phyloP scores from a whole-genome alignment of 1,140 invertebrate species.

The Pseudomyrmex cubaensis region DNA sequence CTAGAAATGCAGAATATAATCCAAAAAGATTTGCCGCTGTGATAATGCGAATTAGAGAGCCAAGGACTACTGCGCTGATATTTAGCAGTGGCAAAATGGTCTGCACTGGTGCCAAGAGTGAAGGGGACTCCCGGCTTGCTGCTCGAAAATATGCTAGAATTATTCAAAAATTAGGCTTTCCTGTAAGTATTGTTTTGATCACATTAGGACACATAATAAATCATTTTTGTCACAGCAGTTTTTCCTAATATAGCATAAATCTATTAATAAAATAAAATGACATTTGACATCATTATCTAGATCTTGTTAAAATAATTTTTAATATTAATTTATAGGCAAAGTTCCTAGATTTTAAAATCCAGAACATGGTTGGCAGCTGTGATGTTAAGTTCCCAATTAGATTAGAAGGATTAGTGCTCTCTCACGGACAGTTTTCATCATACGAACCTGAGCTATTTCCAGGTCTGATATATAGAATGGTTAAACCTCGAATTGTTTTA shows the following conservation, averaged over 20 bases:
- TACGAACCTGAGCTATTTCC: conserved; percentile 98
- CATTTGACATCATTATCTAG: neutral
- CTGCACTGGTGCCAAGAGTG: conserved; percentile 99
- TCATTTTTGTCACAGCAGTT: neutral
- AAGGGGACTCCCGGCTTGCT: conserved; percentile 98
- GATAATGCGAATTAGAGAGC: conserved; percentile 99
- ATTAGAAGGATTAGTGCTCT: conserved; percentile 97
- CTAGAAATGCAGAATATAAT: conserved; percentile 99
- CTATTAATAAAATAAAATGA: neutral
- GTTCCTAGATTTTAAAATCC: conserved; percentile 99
- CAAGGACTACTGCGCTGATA: conserved; percentile 98
- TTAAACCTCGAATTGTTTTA: conserved; percentile 99
- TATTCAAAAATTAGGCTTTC: conserved; percentile 99
- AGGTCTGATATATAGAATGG: conserved; percentile 99
- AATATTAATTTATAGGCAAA: conserved; percentile 91
- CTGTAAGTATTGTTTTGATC: conserved; percentile 86
- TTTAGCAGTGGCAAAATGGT: conserved; percentile 99
- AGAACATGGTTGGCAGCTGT: conserved; percentile 99
- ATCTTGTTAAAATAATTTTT: neutral
- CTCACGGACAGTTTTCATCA: conserved; percentile 98
- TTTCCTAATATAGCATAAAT: neutral
- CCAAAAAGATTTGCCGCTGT: conserved; percentile 99
- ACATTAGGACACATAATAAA: conserved; percentile 29
- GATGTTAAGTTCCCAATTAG: conserved; percentile 99
- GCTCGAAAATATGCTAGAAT: conserved; percentile 99